Base-by-base conservation (phyloP, 2,797 vertebrate genomes). In the Pempheris klunzingeri region DNA sequence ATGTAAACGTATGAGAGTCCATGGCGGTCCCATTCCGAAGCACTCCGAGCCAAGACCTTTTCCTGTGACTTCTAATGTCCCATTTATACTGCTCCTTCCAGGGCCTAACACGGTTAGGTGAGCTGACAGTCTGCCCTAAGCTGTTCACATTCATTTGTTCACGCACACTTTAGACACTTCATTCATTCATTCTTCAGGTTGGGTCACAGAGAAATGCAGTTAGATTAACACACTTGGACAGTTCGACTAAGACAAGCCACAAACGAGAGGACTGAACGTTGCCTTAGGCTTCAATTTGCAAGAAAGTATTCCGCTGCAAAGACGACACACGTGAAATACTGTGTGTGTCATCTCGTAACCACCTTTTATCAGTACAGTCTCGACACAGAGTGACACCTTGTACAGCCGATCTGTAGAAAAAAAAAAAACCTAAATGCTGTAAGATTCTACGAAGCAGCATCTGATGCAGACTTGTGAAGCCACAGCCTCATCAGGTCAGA, bases 61-160 rank as follows among this genome's bases (percentile, higher is more conserved):
- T 69, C 80, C 78, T 70, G 39, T 75, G 88, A 62, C 87, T 81
- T 57, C 81, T 68, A 71, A 78, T 72, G 80, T 64, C 80, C 83
- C 87, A 93, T 95, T 94, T 96, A 96, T 95, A 95, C 87, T 71
- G 82, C 71, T 73, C 87, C 78, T 84, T 80, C 72, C 53, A 59
- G 70, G 80, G 62, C 66, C 88, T 94, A 94, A 95, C 89, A 52
- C 69, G 63, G 90, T 95, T 95, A 94, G 61, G 71, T 69, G 71
- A 87, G 78, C 89, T 92, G 91, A 92, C 91, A 92, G 87, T 71
- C 87, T 87, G 86, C 90, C 92, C 83, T 49, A 38, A 92, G 91
- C 86, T 88, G 78, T 81, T 91, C 71, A 64, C 74, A 64, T 79
- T 69, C 44, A 92, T 90, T 89, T 88, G 78, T 72, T 72, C 52